phyloP scores from a whole-genome alignment of 2,113 vertebrate species.

The Eolophus roseicapilla region DNA sequence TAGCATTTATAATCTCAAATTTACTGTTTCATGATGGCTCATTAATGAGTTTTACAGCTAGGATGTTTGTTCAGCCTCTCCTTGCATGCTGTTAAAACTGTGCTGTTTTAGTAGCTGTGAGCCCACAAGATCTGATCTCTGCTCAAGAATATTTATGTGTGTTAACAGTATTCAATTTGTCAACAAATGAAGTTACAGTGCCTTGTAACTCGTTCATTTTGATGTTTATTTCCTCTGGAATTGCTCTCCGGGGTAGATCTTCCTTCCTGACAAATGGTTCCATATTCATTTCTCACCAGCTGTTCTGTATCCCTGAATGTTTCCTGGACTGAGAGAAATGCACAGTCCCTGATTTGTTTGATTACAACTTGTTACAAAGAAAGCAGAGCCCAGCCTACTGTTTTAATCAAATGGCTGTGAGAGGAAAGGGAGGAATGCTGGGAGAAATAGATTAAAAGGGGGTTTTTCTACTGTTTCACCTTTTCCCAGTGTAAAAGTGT shows the following conservation, averaged over 20 bases:
- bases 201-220: slow-evolving; percentile 62
- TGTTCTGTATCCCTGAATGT: neutral
- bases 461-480: neutral
- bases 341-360: neutral
- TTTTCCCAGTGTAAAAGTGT: neutral
- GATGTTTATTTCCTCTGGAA: slow-evolving; percentile 61
- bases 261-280: slow-evolving; percentile 30
- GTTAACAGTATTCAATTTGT: slow-evolving; percentile 55
- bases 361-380: neutral
- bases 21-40: slow-evolving; percentile 38
- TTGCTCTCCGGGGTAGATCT: slow-evolving; percentile 38
- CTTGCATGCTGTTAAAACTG: slow-evolving; percentile 30
- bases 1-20: slow-evolving; percentile 26
- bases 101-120: slow-evolving; percentile 47
- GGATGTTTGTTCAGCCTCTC: slow-evolving; percentile 47
- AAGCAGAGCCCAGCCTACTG: neutral
- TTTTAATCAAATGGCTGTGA: neutral
- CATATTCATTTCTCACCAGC: slow-evolving; percentile 34
- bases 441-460: neutral
- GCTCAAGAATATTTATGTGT: slow-evolving; percentile 50
- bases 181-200: slow-evolving; percentile 54
- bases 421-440: neutral
- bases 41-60: slow-evolving; percentile 23
- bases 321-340: slow-evolving; percentile 4
- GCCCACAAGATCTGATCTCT: slow-evolving; percentile 17